Conservation (phyloP, 1,140 invertebrate species). For the Leguminivora glycinivorella region DNA sequence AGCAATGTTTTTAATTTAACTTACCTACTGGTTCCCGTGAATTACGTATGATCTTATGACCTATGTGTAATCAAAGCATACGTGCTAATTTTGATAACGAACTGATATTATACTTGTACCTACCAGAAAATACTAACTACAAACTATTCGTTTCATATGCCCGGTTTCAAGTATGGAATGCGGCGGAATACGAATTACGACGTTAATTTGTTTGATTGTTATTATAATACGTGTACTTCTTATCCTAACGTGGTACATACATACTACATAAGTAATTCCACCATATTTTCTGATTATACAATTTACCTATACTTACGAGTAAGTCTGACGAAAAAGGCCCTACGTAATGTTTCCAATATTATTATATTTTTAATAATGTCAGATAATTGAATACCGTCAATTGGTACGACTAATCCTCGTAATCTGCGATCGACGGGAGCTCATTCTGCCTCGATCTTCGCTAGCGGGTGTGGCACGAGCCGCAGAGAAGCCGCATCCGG, state of each 20-base stretch:
- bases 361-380: too few relatives aligned
- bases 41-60: conserved; percentile 2
- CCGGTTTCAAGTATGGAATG: background rate
- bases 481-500: conserved; percentile 7
- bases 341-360: too few relatives aligned
- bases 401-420: background rate
- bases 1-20: background rate
- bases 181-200: background rate
- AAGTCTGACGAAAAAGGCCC: too few relatives aligned
- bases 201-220: too few relatives aligned
- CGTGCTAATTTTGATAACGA: conserved; percentile 2
- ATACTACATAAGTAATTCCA: too few relatives aligned
- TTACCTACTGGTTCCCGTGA: background rate
- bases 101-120: background rate
- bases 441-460: background rate
- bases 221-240: too few relatives aligned
- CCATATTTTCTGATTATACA: too few relatives aligned
- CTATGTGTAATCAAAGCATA: background rate
- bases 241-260: too few relatives aligned
- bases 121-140: background rate
- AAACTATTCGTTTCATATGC: background rate
- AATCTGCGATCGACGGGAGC: background rate
- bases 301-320: too few relatives aligned
- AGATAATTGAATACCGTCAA: background rate
- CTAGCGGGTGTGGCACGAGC: background rate